Evolutionary conservation across 2,888 invertebrate species (phyloP), one percentile per base, ranked within the genome.

Genomic region (Andrena camellia): DNA sequence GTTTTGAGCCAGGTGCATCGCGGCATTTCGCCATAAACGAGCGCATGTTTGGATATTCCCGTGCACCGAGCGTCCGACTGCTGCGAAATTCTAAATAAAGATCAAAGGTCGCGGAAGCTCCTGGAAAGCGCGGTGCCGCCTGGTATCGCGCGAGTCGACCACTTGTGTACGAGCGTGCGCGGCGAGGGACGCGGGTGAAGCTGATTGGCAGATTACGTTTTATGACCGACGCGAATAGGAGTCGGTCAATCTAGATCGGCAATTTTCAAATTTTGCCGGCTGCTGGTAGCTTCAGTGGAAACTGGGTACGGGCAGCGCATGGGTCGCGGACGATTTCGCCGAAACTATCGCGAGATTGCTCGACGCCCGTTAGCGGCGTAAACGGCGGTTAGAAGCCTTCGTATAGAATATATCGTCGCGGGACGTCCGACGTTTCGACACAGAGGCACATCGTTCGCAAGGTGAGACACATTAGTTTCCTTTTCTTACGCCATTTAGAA

Each of bases 221-320:
- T 63, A 73, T 75, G 73, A 76, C 59, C 31, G 68, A 42, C 80
- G 33, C 31, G 68, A 86, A 75, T 76, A 80, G 57, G 20, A 57
- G 77, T 72, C 54, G 72, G 54, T 74, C 87, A 83, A 86, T 87
- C 85, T 69, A 78, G 80, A 75, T 70, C 69, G 76, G 82, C 78
- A 86, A 86, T 87, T 83, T 86, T 83, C 83, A 86, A 87, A 85
- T 87, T 87, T 83, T 72, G 50, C 70, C 59, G 66, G 68, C 35
- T 20, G 48, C 52, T 26, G 17, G 4, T 29, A 33, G 76, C 64
- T 76, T 57, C 83, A 69, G 67, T 80, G 70, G 75, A 59, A 80
- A 80, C 57, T 70, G 54, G 57, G 63, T 67, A 48, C 48, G 23
- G 50, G 6, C 50, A 13, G 50, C 29, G 69, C 48, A 78, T 66